Evolutionary conservation across 2,797 vertebrate species (phyloP).

Genomic region (Tapera naevia): DNA sequence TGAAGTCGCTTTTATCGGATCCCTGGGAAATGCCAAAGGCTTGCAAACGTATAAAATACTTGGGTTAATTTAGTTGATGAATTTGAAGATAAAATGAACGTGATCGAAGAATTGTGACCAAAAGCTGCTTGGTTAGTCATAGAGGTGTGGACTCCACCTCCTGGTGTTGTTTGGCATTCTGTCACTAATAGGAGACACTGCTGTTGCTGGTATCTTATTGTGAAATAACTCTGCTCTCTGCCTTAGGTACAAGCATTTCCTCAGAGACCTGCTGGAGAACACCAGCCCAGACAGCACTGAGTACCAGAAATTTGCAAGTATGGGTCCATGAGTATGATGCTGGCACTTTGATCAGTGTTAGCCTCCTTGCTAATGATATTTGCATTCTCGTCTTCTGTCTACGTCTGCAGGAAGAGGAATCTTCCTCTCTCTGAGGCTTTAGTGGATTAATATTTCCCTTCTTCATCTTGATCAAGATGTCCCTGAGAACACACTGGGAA

Average conservation of each 20-base stretch:
- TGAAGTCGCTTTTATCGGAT: background rate
- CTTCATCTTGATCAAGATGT: background rate
- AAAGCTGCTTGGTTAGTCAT: background rate
- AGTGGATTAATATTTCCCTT: background rate
- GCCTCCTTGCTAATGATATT: background rate
- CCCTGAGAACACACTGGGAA: background rate
- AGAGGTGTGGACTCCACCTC: background rate
- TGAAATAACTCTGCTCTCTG: background rate
- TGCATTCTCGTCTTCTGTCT: background rate
- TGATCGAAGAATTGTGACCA: background rate
- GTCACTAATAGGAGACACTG: background rate
- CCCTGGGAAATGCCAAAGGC: background rate
- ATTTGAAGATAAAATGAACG: background rate
- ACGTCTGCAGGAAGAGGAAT: background rate
- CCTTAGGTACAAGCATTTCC: slow-evolving; percentile 86
- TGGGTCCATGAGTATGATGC: slow-evolving; percentile 17
- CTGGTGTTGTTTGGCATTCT: background rate
- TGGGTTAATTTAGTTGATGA: background rate
- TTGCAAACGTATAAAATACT: background rate
- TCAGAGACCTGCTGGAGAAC: slow-evolving; percentile 86
- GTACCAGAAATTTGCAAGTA: slow-evolving; percentile 86
- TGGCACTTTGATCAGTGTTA: background rate
- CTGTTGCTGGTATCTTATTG: background rate
- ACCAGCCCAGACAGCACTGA: slow-evolving; percentile 82
- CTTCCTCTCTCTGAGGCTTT: background rate